Evolutionary conservation across 2,888 invertebrate genomes (phyloP), one percentile per base, ranked within the genome.

Genomic region (Schrankia costaestrigalis): DNA sequence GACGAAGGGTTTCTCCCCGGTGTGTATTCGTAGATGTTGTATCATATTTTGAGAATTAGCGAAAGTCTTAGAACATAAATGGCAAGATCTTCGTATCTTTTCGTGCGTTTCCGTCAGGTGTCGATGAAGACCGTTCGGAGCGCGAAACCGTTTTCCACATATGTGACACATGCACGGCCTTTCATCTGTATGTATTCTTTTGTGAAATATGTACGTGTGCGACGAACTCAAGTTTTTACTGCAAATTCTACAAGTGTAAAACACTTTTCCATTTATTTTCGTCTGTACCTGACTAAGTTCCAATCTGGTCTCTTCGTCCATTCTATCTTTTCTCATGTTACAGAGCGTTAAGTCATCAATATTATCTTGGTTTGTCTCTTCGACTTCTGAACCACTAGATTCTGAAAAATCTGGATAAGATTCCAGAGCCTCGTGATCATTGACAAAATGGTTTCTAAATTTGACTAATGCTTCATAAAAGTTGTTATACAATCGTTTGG

Each of bases 61-160:
- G 63, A 92, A 92, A 71, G 77, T 90, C 11, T 88, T 80, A 0
- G 78, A 78, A 65, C 91, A 92, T 17, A 66, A 43, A 34, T 84
- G 79, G 70, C 92, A 92, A 0, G 89, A 90, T 9, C 90, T 90
- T 43, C 90, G 90, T 3, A 89, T 79, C 2, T 90, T 86, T 48
- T 90, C 89, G 71, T 92, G 92, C 1, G 92, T 92, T 52, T 91
- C 91, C 11, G 89, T 81, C 12, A 92, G 56, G 58, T 93, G 92
- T 1, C 92, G 78, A 26, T 89, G 89, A 13, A 92, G 71, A 0
- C 91, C 92, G 69, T 90, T 89, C 9, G 90, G 90, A n/a, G 91
- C 89, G 11, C 92, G 82, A 71, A 92, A 92, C 60, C 90, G 90
- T 52, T 91, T 91, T 2, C 92, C 92, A 64, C 92, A 92, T 11